A percentile compares a stretch with the other conserved stretches of the same genome.
phyloP scores from a whole-genome alignment of 2,113 vertebrate genomes.

The Hypomesus transpacificus region DNA sequence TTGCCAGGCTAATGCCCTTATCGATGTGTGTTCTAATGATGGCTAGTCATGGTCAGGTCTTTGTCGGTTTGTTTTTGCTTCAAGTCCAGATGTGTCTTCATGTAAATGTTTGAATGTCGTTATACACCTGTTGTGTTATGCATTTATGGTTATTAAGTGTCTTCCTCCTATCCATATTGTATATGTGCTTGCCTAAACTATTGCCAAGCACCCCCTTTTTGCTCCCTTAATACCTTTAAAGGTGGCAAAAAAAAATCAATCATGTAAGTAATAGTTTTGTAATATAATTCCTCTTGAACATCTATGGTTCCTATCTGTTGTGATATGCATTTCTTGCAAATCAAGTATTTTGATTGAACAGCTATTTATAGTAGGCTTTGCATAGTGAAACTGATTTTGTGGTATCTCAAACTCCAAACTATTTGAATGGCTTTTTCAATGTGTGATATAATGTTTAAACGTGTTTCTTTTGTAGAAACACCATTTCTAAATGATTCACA shows the following conservation, averaged over 20 bases:
- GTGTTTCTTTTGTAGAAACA: conserved; percentile 86
- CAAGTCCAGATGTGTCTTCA: conserved; percentile 49
- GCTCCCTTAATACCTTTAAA: conserved; percentile 81
- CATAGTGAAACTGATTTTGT: conserved; percentile 86
- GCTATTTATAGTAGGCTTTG: conserved; percentile 94
- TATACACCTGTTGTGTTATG: conserved; percentile 28
- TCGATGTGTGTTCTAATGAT: conserved; percentile 43
- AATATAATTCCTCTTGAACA: conserved; percentile 59
- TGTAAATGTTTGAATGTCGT: conserved; percentile 37
- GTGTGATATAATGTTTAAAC: conserved; percentile 82
- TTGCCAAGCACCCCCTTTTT: conserved; percentile 41
- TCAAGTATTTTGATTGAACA: conserved; percentile 89
- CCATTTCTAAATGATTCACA: conserved; percentile 83
- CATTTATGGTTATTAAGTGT: conserved; percentile 29
- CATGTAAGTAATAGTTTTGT: conserved; percentile 89
- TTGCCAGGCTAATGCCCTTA: conserved; percentile 33
- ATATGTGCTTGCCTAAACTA: conserved; percentile 27
- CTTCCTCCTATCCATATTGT: conserved; percentile 33
- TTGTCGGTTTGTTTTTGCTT: conserved; percentile 30
- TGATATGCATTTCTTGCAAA: conserved; percentile 93
- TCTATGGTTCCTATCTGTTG: conserved; percentile 86
- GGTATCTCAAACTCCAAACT: conserved; percentile 80
- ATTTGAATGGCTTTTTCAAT: conserved; percentile 84
- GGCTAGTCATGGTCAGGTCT: conserved; percentile 30
- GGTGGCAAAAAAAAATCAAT: conserved; percentile 82